Evolutionary conservation across 2,888 invertebrate genomes (phyloP).

Genomic region (Ceriagrion tenellum): DNA sequence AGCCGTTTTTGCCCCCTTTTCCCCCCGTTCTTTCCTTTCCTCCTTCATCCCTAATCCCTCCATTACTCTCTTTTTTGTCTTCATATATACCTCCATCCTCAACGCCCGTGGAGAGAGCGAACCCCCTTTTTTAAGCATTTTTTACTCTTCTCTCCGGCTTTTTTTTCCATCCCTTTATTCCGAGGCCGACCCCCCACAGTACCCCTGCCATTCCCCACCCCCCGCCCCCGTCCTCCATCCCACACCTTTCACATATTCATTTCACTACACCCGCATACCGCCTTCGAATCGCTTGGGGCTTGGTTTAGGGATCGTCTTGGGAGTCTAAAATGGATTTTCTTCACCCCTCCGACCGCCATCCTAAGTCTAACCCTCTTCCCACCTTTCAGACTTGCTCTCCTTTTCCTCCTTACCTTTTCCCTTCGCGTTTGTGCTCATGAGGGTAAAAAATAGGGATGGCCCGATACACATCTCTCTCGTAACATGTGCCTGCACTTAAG

Average conservation of each 20-base stretch:
- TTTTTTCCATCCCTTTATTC: background rate
- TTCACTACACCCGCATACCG: conserved; percentile 15
- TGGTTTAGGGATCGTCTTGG: conserved; percentile 51
- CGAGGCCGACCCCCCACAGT: background rate
- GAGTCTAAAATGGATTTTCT: conserved; percentile 64
- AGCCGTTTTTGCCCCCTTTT: background rate
- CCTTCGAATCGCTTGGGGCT: conserved; percentile 55
- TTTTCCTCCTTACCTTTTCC: background rate
- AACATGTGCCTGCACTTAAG: too few species aligned
- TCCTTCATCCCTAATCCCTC: conserved; percentile 26
- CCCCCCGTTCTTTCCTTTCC: background rate
- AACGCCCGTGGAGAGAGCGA: background rate
- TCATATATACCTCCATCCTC: conserved; percentile 36
- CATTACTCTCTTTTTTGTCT: conserved; percentile 51
- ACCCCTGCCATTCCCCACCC: background rate
- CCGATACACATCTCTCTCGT: too few species aligned
- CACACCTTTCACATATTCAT: conserved; percentile 43
- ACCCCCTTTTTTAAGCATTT: background rate
- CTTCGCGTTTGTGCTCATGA: too few species aligned
- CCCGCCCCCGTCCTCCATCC: background rate
- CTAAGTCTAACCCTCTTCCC: background rate
- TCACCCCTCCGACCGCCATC: conserved; percentile 17
- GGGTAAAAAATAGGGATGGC: too few species aligned
- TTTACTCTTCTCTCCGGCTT: background rate
- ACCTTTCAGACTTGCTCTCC: background rate